These are phyloP conservation scores for Aphis gossypii DNA, from an alignment of 1,140 invertebrate species.

Conservation along the genomic window DNA sequence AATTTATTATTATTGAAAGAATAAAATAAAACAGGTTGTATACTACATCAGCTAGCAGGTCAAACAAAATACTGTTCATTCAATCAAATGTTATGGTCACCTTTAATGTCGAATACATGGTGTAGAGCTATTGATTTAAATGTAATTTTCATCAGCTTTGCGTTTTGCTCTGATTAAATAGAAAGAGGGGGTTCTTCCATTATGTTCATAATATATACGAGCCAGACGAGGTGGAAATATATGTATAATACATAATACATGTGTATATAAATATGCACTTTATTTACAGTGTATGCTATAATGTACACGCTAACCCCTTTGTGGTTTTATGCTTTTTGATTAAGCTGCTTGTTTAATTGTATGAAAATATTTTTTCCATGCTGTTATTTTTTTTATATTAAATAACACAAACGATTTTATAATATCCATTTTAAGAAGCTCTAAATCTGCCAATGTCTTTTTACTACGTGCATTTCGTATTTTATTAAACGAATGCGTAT, in stretches of 20 bases:
- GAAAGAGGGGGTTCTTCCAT: not conserved
- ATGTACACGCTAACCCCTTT: not conserved
- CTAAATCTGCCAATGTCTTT: not conserved
- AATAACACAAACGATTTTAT: not conserved
- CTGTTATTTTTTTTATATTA: not conserved
- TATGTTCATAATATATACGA: slow-evolving; percentile 13
- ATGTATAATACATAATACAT: not conserved
- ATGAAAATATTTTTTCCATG: not conserved
- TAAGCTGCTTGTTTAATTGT: slow-evolving; percentile 23
- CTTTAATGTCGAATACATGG: not conserved
- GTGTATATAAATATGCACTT: not conserved
- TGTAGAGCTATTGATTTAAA: slow-evolving; percentile 21
- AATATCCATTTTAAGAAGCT: not conserved
- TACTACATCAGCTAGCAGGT: not conserved
- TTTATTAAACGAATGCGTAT: not conserved
- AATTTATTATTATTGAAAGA: not conserved
- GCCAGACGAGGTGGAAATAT: not conserved
- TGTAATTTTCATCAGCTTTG: slow-evolving; percentile 1
- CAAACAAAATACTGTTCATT: not conserved
- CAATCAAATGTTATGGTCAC: slow-evolving; percentile 30
- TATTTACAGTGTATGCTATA: slow-evolving; percentile 32
- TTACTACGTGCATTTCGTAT: not conserved
- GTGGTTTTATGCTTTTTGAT: slow-evolving; percentile 30
- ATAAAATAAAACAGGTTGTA: not conserved
- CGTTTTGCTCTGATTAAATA: not conserved